Evolutionary conservation across 2,888 invertebrate species (phyloP), one percentile per base, ranked within the genome.

Genomic region (Ormyrus pomaceus): DNA sequence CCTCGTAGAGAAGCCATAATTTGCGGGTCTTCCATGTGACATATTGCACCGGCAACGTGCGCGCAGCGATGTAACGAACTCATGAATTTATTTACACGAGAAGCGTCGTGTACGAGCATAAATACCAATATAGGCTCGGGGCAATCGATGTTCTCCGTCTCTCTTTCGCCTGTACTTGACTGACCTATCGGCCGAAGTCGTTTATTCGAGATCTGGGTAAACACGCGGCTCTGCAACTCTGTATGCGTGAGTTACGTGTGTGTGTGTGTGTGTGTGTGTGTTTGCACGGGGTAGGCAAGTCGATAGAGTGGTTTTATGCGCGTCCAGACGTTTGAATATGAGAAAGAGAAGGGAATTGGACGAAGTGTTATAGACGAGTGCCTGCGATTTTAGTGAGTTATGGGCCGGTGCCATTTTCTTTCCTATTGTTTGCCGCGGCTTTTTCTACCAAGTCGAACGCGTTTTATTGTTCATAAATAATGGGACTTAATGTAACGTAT

Each of bases 1-100:
- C 13, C 19, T 5, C 9, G 19, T 51, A 34, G 69, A 74, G 65
- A 65, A 65, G 65, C 50, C 74, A 74, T 74, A 74, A 74, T 66
- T 74, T 34, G 65, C n/a, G 6, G 50, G 46, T 8, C 46, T 55
- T 10, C 56, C 56, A 4, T 10, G 9, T 53, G 10, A 45, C 53
- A 45, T 45, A 51, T 45, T 13, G 48, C 34, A 34, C n/a, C 62
- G 48, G 48, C 34, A 34, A 51, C 62, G 45, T 45, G 34, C 48
- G 19, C 34, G 59, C 45, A 53, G 45, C 61, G 45, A n/a, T 13
- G 10, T 55, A 45, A 45, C 53, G 34, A 55, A 71, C 51, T 61
- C 59, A 51, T 61, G 71, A 73, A 73, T 73, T 73, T 73, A 73
- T 73, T 64, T 64, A 66, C 53, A 46, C 61, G 75, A 19, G 58